Evolutionary conservation across 2,113 vertebrate species (phyloP).

Genomic region (Myodes glareolus): DNA sequence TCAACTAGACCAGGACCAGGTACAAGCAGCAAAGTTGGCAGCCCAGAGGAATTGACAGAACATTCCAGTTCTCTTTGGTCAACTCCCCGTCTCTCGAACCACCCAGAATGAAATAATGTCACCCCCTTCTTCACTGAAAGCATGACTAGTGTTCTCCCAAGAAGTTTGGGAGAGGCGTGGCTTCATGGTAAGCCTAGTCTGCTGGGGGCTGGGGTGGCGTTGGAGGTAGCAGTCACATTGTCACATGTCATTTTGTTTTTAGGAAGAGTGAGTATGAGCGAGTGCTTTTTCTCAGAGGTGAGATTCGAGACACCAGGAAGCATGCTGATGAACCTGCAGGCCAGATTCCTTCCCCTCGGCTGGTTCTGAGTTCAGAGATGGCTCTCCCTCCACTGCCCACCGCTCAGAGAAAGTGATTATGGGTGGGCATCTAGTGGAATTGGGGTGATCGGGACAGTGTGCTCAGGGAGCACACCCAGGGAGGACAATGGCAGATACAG

Average conservation of each 20-base stretch:
- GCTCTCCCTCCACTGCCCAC: background rate
- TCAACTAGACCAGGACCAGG: background rate
- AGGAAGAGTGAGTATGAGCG: background rate
- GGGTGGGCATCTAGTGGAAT: background rate
- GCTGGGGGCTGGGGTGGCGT: rapidly evolving
- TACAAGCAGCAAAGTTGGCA: background rate
- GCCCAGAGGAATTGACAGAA: background rate
- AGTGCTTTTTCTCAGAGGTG: background rate
- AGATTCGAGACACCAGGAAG: background rate
- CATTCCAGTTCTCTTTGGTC: background rate
- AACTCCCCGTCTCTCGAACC: background rate
- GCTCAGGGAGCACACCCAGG: background rate
- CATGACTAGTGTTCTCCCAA: background rate
- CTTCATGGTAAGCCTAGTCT: background rate
- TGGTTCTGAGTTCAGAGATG: background rate
- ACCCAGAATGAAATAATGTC: background rate
- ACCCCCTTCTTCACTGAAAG: background rate
- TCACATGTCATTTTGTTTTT: background rate
- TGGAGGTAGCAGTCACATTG: background rate
- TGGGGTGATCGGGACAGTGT: background rate
- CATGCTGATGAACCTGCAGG: background rate
- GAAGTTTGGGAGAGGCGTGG: background rate
- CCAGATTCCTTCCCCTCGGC: background rate
- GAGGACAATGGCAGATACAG: background rate
- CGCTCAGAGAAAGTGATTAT: background rate